phyloP scores from a whole-genome alignment of 2,113 vertebrate species.

The Willisornis vidua region DNA sequence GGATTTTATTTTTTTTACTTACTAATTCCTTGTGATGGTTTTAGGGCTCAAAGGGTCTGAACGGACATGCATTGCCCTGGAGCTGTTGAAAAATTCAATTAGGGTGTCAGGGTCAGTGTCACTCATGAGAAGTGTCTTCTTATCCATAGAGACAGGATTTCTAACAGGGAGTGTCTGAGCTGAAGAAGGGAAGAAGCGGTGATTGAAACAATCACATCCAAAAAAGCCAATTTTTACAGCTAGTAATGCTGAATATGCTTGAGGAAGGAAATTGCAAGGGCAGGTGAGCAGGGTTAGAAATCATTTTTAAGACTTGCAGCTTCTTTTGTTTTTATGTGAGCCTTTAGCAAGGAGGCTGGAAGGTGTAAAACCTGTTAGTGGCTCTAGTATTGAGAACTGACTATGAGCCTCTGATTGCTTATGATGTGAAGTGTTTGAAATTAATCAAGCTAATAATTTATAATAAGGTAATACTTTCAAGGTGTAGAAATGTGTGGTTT shows the following conservation, averaged over 20 bases:
- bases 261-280: not conserved
- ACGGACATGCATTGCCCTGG: fast-evolving
- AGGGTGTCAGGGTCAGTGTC: not conserved
- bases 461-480: not conserved
- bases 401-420: not conserved
- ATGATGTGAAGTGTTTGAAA: not conserved
- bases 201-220: not conserved
- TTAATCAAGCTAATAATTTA: not conserved
- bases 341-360: not conserved
- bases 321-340: not conserved
- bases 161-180: not conserved
- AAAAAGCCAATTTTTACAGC: not conserved
- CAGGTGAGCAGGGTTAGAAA: not conserved
- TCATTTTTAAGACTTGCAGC: not conserved
- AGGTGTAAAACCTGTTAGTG: not conserved
- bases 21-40: not conserved
- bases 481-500: not conserved
- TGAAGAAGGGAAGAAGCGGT: not conserved
- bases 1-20: not conserved
- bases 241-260: not conserved
- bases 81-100: not conserved
- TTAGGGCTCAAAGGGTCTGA: not conserved
- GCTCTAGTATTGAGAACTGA: not conserved
- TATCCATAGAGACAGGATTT: not conserved
- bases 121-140: not conserved